Evolutionary conservation across 2,113 vertebrate species (phyloP).

Genomic region (Pipa parva): DNA sequence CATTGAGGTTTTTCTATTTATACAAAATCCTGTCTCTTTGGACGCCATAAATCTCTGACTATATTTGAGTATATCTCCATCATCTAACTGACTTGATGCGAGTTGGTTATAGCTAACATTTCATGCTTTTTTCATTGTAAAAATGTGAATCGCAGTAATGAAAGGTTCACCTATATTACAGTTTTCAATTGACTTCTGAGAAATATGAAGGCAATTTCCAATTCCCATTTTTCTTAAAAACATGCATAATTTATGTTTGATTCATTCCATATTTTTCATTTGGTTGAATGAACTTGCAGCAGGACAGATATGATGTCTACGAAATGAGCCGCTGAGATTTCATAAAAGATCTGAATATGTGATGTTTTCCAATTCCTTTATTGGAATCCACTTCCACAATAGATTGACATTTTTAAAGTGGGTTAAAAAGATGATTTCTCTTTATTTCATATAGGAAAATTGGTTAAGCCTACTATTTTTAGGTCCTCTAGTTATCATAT

Average conservation of each 20-base stretch:
- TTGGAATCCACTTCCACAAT: slow-evolving; percentile 17
- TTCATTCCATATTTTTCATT: slow-evolving; percentile 33
- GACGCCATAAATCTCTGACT: neutral
- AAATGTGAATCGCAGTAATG: slow-evolving; percentile 23
- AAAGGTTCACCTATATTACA: slow-evolving; percentile 34
- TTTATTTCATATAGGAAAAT: slow-evolving; percentile 26
- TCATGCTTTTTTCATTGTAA: slow-evolving; percentile 23
- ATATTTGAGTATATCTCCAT: neutral
- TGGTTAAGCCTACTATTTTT: neutral
- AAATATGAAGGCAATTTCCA: slow-evolving; percentile 43
- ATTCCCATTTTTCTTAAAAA: slow-evolving; percentile 41
- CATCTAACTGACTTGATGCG: neutral
- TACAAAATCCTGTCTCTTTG: no score
- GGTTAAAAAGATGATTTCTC: slow-evolving; percentile 28
- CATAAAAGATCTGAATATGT: slow-evolving; percentile 23
- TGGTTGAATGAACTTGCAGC: slow-evolving; percentile 26
- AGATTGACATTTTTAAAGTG: slow-evolving; percentile 23
- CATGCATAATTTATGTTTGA: slow-evolving; percentile 43
- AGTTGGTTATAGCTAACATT: slow-evolving; percentile 8
- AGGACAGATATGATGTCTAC: slow-evolving; percentile 31
- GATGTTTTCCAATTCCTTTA: slow-evolving; percentile 11
- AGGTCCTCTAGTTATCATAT: slow-evolving; percentile 19
- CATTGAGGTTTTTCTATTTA: no score
- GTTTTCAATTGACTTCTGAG: slow-evolving; percentile 18
- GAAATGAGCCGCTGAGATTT: slow-evolving; percentile 27